Evolutionary conservation across 2,888 invertebrate genomes (phyloP).

Genomic region (Neuroscelio doddi): DNA sequence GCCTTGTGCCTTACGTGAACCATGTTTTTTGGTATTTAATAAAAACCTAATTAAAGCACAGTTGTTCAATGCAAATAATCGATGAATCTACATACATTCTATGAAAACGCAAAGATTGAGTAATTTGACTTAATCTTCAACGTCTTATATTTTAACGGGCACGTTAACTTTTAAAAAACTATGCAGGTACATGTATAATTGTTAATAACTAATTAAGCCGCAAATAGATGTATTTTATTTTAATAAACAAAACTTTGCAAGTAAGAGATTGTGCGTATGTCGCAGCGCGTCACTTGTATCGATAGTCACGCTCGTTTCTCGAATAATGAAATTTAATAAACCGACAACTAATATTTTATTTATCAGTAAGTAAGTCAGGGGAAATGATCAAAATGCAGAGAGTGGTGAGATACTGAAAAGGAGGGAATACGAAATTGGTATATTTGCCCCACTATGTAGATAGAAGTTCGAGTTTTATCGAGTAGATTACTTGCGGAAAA

Average conservation of each 20-base stretch:
- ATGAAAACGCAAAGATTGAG: slow-evolving; percentile 7
- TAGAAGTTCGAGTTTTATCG: no score
- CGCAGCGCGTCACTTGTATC: slow-evolving; percentile 16
- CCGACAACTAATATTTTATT: slow-evolving; percentile 41
- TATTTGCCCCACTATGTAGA: slow-evolving; percentile 17
- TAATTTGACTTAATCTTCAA: no score
- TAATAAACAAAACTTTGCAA: no score
- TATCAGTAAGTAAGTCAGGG: slow-evolving; percentile 36
- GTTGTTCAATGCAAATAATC: slow-evolving; percentile 14
- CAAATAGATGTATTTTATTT: not conserved
- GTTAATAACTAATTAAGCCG: no score
- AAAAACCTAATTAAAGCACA: slow-evolving; percentile 33
- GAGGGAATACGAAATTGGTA: slow-evolving; percentile 42
- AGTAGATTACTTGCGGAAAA: no score
- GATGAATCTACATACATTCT: slow-evolving; percentile 21
- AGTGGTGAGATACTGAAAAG: slow-evolving; percentile 29
- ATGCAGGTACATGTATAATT: no score
- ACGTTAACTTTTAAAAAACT: no score
- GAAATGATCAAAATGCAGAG: slow-evolving; percentile 37
- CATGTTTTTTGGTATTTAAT: slow-evolving; percentile 29
- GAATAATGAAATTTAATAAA: slow-evolving; percentile 38
- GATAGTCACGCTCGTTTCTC: slow-evolving; percentile 23
- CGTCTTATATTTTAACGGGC: no score
- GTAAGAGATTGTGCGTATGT: not conserved
- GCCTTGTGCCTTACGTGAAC: slow-evolving; percentile 28